phyloP scores from a whole-genome alignment of 2,888 invertebrate species.

The Cephus sareptanus region DNA sequence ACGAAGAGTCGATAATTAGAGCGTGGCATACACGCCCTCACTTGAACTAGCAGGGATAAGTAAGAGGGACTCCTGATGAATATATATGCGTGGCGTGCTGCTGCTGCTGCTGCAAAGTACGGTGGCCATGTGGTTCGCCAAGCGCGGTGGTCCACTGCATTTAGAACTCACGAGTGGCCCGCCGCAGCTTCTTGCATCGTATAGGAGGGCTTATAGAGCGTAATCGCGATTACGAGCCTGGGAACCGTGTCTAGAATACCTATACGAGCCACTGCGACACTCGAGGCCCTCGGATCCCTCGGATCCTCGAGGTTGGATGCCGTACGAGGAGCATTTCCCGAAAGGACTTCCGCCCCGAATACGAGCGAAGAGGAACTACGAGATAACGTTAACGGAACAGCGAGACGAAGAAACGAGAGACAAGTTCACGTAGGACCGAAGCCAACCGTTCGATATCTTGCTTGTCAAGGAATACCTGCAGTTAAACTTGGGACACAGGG shows the following conservation, averaged over 20 bases:
- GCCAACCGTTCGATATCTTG: neutral
- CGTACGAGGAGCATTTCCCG: neutral
- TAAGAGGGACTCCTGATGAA: constrained; percentile 19
- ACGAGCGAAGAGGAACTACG: neutral
- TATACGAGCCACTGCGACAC: neutral
- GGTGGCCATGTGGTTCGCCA: constrained; percentile 47
- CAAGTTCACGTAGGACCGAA: neutral
- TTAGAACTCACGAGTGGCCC: constrained; percentile 55
- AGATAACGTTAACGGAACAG: neutral
- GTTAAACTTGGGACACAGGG: neutral
- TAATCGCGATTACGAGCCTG: constrained; percentile 54
- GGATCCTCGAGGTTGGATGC: neutral
- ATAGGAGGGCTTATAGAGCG: neutral
- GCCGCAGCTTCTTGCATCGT: neutral
- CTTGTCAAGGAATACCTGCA: neutral
- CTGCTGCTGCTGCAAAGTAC: constrained; percentile 28
- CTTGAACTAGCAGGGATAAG: constrained; percentile 42
- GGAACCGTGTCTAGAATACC: constrained; percentile 39
- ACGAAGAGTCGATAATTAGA: constrained; percentile 52
- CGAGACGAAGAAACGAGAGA: neutral
- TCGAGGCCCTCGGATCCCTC: neutral
- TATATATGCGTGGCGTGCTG: constrained; percentile 11
- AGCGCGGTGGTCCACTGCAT: constrained; percentile 49
- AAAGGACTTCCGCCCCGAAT: neutral
- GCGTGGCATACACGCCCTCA: constrained; percentile 46